Percentiles rank a stretch among this genome's conserved stretches.
These are phyloP conservation scores for Bubo bubo DNA, from an alignment of 2,113 vertebrate species.

Conservation along the genomic window DNA sequence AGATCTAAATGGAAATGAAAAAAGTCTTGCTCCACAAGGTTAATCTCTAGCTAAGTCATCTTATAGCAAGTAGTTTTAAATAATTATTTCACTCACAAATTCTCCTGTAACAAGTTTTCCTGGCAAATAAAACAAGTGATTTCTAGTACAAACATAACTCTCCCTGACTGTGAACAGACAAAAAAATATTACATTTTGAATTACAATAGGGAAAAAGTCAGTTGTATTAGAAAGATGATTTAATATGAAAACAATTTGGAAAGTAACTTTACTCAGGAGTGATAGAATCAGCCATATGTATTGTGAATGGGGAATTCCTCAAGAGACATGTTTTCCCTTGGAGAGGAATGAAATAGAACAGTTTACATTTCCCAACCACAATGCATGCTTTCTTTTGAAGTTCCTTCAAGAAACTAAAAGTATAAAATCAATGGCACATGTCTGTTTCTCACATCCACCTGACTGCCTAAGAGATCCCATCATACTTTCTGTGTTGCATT, in stretches of 20 bases:
- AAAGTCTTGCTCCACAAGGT: neutral
- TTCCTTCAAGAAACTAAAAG: neutral
- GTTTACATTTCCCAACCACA: constrained; percentile 22
- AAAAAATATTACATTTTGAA: neutral
- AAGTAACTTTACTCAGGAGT: constrained; percentile 44
- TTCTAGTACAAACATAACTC: neutral
- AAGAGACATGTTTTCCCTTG: constrained; percentile 23
- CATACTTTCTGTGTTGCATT: neutral
- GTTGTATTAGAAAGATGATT: neutral
- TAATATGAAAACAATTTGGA: constrained; percentile 10
- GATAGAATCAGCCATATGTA: constrained; percentile 46
- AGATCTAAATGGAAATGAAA: neutral
- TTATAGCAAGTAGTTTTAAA: neutral
- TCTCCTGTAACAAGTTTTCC: constrained; percentile 8
- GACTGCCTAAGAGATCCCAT: neutral
- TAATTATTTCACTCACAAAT: constrained; percentile 21
- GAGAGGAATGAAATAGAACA: neutral
- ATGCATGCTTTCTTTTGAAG: neutral
- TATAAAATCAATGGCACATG: neutral
- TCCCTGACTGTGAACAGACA: neutral
- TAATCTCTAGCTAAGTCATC: constrained; percentile 16
- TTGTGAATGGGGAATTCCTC: constrained; percentile 3
- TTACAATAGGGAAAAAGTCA: constrained; percentile 1
- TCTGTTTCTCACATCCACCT: neutral
- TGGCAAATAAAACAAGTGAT: constrained; percentile 23